A percentile compares a stretch with the other conserved stretches of the same genome.
These are phyloP conservation scores for Sebastes matsubarae DNA, from an alignment of 2,797 vertebrate species.

Conservation along the genomic window DNA sequence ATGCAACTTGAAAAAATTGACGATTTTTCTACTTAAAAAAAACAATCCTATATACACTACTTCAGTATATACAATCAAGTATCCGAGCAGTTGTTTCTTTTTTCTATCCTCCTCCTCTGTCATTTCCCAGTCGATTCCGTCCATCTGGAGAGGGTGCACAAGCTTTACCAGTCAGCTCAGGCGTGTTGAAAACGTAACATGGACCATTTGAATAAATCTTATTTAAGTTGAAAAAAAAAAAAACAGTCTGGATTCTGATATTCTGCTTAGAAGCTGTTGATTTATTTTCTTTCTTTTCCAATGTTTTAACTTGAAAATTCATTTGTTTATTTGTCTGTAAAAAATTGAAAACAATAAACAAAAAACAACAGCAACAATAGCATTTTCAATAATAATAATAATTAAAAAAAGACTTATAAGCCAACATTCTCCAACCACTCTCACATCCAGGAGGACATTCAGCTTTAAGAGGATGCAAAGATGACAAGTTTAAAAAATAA, in stretches of 20 bases:
- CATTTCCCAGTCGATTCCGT: constrained; percentile 65
- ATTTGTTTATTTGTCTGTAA: constrained; percentile 70
- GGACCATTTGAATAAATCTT: constrained; percentile 83
- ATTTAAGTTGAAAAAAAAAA: constrained; percentile 46
- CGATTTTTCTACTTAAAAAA: constrained; percentile 68
- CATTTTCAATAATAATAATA: constrained; percentile 57
- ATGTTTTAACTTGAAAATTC: constrained; percentile 62
- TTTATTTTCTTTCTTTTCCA: constrained; percentile 54
- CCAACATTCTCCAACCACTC: constrained; percentile 65
- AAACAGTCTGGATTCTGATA: constrained; percentile 61
- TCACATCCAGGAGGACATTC: constrained; percentile 70
- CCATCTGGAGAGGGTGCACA: constrained; percentile 77
- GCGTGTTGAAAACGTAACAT: constrained; percentile 85
- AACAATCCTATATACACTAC: constrained; percentile 58
- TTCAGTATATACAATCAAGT: constrained; percentile 65
- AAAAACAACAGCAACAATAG: constrained; percentile 56
- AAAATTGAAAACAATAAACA: constrained; percentile 61
- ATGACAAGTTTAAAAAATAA: constrained; percentile 70
- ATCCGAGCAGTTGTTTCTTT: constrained; percentile 59
- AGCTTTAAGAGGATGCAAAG: constrained; percentile 74
- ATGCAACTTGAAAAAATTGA: constrained; percentile 80
- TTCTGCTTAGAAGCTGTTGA: constrained; percentile 61
- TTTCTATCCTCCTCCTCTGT: constrained; percentile 68
- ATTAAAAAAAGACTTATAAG: constrained; percentile 54
- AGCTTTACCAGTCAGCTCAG: constrained; percentile 85